These are phyloP conservation scores for Ernsta delagoae DNA, from an alignment of 2,888 invertebrate genomes.

Conservation along the genomic window DNA sequence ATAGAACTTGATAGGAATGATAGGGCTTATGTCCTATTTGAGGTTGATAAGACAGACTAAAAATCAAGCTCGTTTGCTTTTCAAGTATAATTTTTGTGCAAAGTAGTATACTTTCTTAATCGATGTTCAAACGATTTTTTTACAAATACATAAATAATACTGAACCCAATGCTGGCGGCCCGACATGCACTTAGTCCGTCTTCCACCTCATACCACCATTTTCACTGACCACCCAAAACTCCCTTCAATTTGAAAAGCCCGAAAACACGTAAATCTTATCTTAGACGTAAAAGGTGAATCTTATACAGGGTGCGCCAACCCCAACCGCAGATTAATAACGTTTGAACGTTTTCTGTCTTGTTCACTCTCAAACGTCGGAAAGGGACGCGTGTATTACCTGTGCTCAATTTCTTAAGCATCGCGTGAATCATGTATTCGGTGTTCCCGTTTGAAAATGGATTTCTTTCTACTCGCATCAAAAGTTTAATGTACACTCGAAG, in stretches of 20 bases:
- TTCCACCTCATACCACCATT: not conserved
- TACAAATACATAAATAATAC: no score
- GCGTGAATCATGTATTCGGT: slow-evolving; percentile 27
- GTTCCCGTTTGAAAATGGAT: not conserved
- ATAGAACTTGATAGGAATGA: no score
- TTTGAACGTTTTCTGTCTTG: slow-evolving; percentile 23
- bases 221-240: slow-evolving; percentile 12
- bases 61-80: no score
- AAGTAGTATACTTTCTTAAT: no score
- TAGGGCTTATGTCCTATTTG: no score
- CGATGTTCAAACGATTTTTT: no score
- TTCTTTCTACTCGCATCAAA: not conserved
- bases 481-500: not conserved
- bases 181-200: not conserved
- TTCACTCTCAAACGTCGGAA: slow-evolving; percentile 7
- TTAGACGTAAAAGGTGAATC: slow-evolving; percentile 22
- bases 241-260: slow-evolving; percentile 28
- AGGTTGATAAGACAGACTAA: no score
- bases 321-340: slow-evolving; percentile 29
- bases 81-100: no score
- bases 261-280: slow-evolving; percentile 31
- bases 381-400: slow-evolving; percentile 5
- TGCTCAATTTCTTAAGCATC: slow-evolving; percentile 15
- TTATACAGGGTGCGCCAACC: slow-evolving; percentile 22
- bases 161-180: no score